These are phyloP conservation scores for Speoplatyrhinus poulsoni DNA, from an alignment of 2,113 vertebrate species.

Conservation along the genomic window DNA sequence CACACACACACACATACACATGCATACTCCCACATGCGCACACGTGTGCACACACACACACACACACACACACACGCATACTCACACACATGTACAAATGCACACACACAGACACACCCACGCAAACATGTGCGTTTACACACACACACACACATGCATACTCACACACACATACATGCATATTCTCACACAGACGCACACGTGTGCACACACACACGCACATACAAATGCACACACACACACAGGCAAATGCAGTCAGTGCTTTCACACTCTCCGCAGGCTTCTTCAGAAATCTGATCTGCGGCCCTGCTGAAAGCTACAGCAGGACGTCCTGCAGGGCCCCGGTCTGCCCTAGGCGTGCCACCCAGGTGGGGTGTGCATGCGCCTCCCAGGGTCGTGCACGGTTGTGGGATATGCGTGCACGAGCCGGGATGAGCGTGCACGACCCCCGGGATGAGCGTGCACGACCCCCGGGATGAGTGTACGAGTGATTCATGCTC, in stretches of 20 bases:
- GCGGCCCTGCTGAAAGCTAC: conserved; percentile 61
- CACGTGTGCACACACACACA: no score
- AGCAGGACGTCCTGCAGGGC: conserved; percentile 53
- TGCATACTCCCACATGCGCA: not conserved
- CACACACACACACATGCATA: not conserved
- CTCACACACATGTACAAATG: no score
- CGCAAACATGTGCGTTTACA: not conserved
- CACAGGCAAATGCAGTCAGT: conserved; percentile 55
- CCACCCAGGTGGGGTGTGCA: conserved; percentile 63
- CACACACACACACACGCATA: not conserved
- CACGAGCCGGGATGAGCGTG: not conserved
- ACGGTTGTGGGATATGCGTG: conserved; percentile 14
- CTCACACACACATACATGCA: not conserved
- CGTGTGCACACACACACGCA: not conserved
- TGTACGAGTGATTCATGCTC: conserved; percentile 60
- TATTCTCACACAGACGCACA: no score
- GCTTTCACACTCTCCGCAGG: conserved; percentile 44
- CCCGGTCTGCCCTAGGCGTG: conserved; percentile 54
- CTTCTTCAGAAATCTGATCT: conserved; percentile 69
- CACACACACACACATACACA: no score
- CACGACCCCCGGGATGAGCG: conserved; percentile 9
- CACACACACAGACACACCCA: no score
- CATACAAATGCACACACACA: no score
- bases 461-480: conserved; percentile 33
- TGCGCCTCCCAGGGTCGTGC: conserved; percentile 1